Percentiles rank a stretch among this genome's conserved stretches.
These are phyloP conservation scores for Lithophane ornitopus DNA, from an alignment of 2,888 invertebrate genomes.

Conservation along the genomic window DNA sequence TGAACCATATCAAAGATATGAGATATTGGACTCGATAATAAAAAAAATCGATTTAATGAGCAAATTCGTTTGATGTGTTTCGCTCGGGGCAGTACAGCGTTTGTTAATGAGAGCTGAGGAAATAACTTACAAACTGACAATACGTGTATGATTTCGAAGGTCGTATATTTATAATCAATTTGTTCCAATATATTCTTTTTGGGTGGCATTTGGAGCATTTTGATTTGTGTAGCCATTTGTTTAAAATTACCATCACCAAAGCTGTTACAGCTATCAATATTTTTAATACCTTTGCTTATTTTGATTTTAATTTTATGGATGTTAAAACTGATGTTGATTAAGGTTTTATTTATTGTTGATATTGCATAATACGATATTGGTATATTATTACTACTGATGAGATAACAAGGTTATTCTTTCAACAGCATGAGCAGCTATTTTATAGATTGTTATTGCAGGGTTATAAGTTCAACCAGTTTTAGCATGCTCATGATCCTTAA, in stretches of 20 bases:
- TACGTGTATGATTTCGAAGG: slow-evolving; percentile 69
- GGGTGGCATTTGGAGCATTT: slow-evolving; percentile 68
- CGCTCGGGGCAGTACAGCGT: slow-evolving; percentile 77
- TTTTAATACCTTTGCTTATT: slow-evolving; percentile 49
- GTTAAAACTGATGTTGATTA: slow-evolving; percentile 32
- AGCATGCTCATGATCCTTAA: not conserved
- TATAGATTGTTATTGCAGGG: not conserved
- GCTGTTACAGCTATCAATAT: slow-evolving; percentile 51
- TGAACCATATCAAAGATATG: slow-evolving; percentile 55
- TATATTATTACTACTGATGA: not conserved
- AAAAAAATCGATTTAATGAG: slow-evolving; percentile 72
- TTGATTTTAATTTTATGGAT: slow-evolving; percentile 48
- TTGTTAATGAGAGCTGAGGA: slow-evolving; percentile 71
- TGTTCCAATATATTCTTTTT: slow-evolving; percentile 71
- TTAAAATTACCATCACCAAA: slow-evolving; percentile 63
- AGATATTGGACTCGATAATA: slow-evolving; percentile 54
- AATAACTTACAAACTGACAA: slow-evolving; percentile 73
- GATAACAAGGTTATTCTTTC: not conserved
- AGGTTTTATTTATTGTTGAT: slow-evolving; percentile 21
- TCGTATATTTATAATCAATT: slow-evolving; percentile 74
- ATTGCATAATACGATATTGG: slow-evolving; percentile 8
- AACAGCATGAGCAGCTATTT: not conserved
- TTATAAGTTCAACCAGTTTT: not conserved
- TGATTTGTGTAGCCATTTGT: slow-evolving; percentile 68
- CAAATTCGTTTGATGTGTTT: slow-evolving; percentile 72